These are phyloP conservation scores for Cavia porcellus DNA, from an alignment of 2,113 vertebrate species.

Conservation along the genomic window DNA sequence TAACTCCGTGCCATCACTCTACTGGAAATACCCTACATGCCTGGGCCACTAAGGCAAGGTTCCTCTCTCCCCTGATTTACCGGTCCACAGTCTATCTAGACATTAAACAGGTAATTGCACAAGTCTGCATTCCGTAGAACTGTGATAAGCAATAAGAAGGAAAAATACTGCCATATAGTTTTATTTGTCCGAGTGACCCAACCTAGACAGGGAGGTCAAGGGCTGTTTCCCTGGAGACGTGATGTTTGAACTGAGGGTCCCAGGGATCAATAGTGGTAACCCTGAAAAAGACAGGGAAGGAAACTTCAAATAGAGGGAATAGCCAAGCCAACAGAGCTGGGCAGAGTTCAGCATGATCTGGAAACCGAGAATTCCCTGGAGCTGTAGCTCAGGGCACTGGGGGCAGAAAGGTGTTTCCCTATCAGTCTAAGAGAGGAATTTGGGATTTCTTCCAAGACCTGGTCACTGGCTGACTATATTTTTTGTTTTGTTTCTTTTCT, in stretches of 20 bases:
- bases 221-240: background rate
- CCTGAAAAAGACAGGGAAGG: background rate
- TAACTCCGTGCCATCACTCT: background rate
- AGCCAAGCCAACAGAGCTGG: background rate
- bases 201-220: background rate
- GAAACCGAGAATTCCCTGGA: constrained; percentile 9
- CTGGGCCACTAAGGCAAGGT: background rate
- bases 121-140: background rate
- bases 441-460: background rate
- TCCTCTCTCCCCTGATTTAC: background rate
- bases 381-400: background rate
- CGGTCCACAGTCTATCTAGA: background rate
- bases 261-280: background rate
- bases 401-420: background rate
- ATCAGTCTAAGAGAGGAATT: background rate
- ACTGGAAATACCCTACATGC: background rate
- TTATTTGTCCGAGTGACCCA: background rate
- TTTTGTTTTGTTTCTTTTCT: background rate
- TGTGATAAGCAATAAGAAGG: background rate
- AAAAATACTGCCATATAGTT: background rate
- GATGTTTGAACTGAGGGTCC: background rate
- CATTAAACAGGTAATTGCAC: background rate
- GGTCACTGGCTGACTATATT: background rate
- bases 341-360: background rate
- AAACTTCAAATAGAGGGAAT: background rate